These are phyloP conservation scores for Mormyrus iriodes DNA, from an alignment of 2,113 vertebrate species.

Conservation along the genomic window DNA sequence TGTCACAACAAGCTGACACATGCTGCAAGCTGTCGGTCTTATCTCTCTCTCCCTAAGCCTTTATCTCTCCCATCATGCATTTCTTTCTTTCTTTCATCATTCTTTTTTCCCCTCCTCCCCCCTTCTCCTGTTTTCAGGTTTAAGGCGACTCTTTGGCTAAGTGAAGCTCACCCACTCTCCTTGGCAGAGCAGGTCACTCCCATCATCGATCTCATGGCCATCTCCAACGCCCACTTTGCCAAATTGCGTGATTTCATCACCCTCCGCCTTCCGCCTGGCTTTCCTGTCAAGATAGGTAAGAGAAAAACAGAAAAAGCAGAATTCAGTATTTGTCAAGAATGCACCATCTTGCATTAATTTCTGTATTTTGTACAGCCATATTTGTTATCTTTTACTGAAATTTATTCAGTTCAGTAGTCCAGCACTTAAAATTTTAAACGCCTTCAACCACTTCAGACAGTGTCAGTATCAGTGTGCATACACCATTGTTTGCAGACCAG, in stretches of 20 bases:
- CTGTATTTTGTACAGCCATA: background rate
- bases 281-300: constrained; percentile 67
- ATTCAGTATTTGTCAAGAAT: background rate
- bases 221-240: constrained; percentile 71
- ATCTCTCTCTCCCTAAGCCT: background rate
- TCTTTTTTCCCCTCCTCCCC: background rate
- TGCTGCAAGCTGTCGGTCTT: background rate
- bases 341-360: background rate
- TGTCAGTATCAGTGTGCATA: background rate
- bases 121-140: constrained; percentile 56
- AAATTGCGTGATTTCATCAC: constrained; percentile 74
- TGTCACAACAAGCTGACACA: no score
- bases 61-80: background rate
- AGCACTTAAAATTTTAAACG: background rate
- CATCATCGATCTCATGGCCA: constrained; percentile 76
- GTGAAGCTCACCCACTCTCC: constrained; percentile 67
- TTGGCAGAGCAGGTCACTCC: constrained; percentile 70
- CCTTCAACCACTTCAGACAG: background rate
- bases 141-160: constrained; percentile 68
- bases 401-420: background rate
- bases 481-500: background rate
- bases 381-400: background rate
- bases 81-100: background rate
- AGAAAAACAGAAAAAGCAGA: background rate
- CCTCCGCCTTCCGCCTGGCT: constrained; percentile 64